Evolutionary conservation across 2,113 vertebrate genomes (phyloP).

Genomic region (Microcebus tavaratra): DNA sequence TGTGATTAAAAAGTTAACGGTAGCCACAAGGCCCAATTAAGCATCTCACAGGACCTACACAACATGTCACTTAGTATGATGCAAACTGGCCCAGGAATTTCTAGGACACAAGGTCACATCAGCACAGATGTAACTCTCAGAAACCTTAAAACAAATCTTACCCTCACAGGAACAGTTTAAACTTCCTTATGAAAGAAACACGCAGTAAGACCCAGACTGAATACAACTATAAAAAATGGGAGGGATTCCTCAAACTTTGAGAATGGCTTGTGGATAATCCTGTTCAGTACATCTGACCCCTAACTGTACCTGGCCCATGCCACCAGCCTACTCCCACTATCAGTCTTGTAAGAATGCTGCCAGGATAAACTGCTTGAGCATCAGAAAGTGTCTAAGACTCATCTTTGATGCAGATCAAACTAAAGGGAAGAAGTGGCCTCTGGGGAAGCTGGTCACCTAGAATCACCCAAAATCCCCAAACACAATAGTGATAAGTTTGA

Average conservation of each 20-base stretch:
- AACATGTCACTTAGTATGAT: background rate
- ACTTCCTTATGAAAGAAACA: background rate
- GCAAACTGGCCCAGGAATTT: background rate
- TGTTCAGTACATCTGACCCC: background rate
- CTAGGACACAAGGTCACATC: no score
- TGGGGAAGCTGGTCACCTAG: no score
- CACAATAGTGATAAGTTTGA: background rate
- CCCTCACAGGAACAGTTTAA: background rate
- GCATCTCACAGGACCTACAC: background rate
- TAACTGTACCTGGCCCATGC: background rate
- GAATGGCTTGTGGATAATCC: background rate
- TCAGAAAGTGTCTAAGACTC: no score
- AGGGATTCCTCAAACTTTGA: no score
- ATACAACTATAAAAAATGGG: background rate
- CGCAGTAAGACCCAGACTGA: background rate
- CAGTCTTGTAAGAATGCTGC: no score
- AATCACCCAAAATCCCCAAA: background rate
- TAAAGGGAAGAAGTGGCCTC: no score
- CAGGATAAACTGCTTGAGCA: no score
- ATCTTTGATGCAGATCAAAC: no score
- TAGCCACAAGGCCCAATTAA: background rate
- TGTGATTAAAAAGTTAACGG: background rate
- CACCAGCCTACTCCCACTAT: no score
- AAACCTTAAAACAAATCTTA: background rate
- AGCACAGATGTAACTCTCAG: background rate